These are phyloP conservation scores for Drosophila grimshawi DNA, from an alignment of 1,140 invertebrate species.

Conservation along the genomic window DNA sequence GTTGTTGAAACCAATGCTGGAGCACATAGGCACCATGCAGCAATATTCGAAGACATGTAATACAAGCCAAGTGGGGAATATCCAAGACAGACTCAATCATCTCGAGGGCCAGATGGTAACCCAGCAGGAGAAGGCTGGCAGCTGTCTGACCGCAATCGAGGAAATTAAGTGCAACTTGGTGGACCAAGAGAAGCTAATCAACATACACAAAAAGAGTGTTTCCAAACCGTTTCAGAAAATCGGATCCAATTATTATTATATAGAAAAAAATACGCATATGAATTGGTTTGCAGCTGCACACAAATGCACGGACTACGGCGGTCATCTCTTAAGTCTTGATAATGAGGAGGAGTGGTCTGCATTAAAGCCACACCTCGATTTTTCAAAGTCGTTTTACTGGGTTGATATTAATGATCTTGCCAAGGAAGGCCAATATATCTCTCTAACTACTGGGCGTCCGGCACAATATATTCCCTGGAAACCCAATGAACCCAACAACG, in stretches of 20 bases:
- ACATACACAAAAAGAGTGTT: not conserved
- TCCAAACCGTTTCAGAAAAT: conserved; percentile 11
- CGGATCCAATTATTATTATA: conserved; percentile 18
- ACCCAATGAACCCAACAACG: not conserved
- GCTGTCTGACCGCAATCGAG: not conserved
- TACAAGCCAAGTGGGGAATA: not conserved
- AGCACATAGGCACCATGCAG: conserved; percentile 6
- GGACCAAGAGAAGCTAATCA: not conserved
- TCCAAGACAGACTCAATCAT: conserved; percentile 1
- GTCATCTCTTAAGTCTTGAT: conserved; percentile 3
- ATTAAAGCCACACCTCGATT: not conserved
- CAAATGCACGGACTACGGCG: not conserved
- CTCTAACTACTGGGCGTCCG: not conserved
- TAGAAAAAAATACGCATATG: not conserved
- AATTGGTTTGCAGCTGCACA: conserved; percentile 24
- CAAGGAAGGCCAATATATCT: not conserved
- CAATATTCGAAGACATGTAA: conserved; percentile 2
- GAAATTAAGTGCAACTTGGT: not conserved
- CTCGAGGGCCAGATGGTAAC: conserved; percentile 1
- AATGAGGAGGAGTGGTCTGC: conserved; percentile 1
- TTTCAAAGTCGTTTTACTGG: not conserved
- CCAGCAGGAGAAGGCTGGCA: not conserved
- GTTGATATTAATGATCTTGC: conserved; percentile 10
- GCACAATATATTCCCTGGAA: not conserved
- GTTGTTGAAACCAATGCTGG: conserved; percentile 22